These are phyloP conservation scores for Physocephala rufipes DNA, from an alignment of 2,888 invertebrate species.

Conservation along the genomic window DNA sequence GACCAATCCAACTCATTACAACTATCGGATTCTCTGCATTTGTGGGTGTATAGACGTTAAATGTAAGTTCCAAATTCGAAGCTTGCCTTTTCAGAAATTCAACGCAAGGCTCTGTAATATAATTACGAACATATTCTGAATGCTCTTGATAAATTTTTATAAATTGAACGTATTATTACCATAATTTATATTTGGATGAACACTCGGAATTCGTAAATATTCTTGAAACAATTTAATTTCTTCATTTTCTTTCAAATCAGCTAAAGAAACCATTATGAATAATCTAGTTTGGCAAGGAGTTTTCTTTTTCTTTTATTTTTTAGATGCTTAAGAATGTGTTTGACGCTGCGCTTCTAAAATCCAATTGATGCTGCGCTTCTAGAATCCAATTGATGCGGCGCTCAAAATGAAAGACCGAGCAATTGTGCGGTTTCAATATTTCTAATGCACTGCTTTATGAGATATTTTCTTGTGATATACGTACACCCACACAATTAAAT, in stretches of 20 bases:
- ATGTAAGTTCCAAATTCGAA: slow-evolving; percentile 73
- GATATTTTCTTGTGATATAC: background rate
- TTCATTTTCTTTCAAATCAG: slow-evolving; percentile 66
- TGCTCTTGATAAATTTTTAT: background rate
- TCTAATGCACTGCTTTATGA: slow-evolving; percentile 19
- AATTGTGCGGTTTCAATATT: slow-evolving; percentile 22
- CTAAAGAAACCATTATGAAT: slow-evolving; percentile 32
- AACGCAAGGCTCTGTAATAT: slow-evolving; percentile 74
- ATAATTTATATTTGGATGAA: slow-evolving; percentile 88
- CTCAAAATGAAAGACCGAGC: background rate
- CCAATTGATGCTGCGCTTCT: background rate
- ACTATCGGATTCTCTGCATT: slow-evolving; percentile 80
- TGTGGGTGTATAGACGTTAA: slow-evolving; percentile 71
- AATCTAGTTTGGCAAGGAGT: background rate
- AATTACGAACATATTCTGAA: background rate
- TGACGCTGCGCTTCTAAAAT: no score
- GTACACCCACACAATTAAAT: background rate
- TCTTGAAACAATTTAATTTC: slow-evolving; percentile 83
- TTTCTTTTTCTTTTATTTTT: no score
- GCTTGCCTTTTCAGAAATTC: slow-evolving; percentile 80
- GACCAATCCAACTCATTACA: slow-evolving; percentile 84
- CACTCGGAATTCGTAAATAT: slow-evolving; percentile 86
- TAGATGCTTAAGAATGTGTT: no score
- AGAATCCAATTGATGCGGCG: background rate
- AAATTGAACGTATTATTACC: slow-evolving; percentile 68